Evolutionary conservation across 2,113 vertebrate species (phyloP), one percentile per base, ranked within the genome.

Genomic region (Picathartes gymnocephalus): DNA sequence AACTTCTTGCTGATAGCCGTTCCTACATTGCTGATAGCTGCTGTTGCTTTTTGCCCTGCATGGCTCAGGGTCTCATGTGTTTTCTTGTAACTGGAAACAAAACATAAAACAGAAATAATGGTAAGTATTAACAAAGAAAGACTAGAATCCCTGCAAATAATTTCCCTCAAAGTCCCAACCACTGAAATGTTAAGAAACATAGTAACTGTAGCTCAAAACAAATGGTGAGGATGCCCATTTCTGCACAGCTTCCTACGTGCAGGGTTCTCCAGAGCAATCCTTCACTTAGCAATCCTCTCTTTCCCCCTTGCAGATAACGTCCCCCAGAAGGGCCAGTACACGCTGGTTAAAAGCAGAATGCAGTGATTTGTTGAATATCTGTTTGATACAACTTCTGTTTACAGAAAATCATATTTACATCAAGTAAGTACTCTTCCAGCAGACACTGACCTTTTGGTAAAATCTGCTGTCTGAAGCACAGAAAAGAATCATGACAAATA

Each of bases 51-150:
- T 96, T 99, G 99, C 81, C 99, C 99, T 0, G 99, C 99, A 3
- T 99, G 99, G 95, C 98, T 98, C 85, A 99, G 94, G 4, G 99
- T 99, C 96, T 99, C 99, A 0, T 99, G 99, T 13, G 99, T 99
- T 96, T 99, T 99, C 98, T 99, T 99, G 91, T 99, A 99, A 77
- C 99, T 99, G 88, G 15, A 88, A 94, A 82, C 33, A 96, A 92
- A 97, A 71, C 81, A 60, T 2, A 90, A 30, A 90, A 85, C 21
- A 93, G 68, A 92, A 88, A 70, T 18, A 70, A 18, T 11, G 21
- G 5, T 60, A 54, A 95, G 6, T 24, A 51, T 39, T 28, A 50
- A 92, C 87, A 92, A 56, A 47, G 11, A 70, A 47, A 56, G 21
- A 50, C 11, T 27, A 60, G 25, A 92, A 79, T 53, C 8, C 8